Evolutionary conservation across 2,888 invertebrate species (phyloP).

Genomic region (Thelaira solivaga): DNA sequence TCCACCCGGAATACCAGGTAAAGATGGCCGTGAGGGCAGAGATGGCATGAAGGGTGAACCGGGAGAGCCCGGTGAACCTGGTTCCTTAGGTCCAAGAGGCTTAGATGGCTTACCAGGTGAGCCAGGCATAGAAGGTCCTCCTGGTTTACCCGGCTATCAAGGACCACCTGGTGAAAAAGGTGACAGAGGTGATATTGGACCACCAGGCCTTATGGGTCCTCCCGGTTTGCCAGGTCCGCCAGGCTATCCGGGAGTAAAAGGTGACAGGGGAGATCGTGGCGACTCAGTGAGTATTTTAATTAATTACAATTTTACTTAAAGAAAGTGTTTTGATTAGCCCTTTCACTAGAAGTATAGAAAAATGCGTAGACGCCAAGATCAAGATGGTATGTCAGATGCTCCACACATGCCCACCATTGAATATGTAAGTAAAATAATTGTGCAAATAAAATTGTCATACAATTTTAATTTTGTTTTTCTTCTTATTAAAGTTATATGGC

Average conservation of each 20-base stretch:
- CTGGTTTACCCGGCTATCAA: slow-evolving; percentile 85
- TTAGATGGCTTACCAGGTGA: slow-evolving; percentile 86
- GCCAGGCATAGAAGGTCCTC: slow-evolving; percentile 91
- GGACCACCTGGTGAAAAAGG: slow-evolving; percentile 94
- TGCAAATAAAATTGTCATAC: not conserved
- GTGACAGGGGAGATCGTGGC: slow-evolving; percentile 94
- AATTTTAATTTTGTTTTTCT: not conserved
- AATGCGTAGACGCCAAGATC: slow-evolving; percentile 77
- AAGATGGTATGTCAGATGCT: slow-evolving; percentile 77
- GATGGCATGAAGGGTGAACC: slow-evolving; percentile 78
- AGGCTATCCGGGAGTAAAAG: slow-evolving; percentile 92
- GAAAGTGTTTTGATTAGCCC: slow-evolving; percentile 61
- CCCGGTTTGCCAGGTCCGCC: slow-evolving; percentile 90
- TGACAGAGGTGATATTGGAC: slow-evolving; percentile 89
- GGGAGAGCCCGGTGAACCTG: slow-evolving; percentile 87
- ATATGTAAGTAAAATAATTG: slow-evolving; percentile 72
- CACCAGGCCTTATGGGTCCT: slow-evolving; percentile 95
- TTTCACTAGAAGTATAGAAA: slow-evolving; percentile 76
- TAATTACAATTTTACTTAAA: not conserved
- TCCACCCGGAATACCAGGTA: slow-evolving; percentile 79
- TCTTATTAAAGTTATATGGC: slow-evolving; percentile 78
- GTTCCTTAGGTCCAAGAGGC: slow-evolving; percentile 86
- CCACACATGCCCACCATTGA: slow-evolving; percentile 76
- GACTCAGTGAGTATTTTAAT: slow-evolving; percentile 86
- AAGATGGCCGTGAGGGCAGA: slow-evolving; percentile 75